Evolutionary conservation across 2,113 vertebrate genomes (phyloP).

Genomic region (Carassius gibelio): DNA sequence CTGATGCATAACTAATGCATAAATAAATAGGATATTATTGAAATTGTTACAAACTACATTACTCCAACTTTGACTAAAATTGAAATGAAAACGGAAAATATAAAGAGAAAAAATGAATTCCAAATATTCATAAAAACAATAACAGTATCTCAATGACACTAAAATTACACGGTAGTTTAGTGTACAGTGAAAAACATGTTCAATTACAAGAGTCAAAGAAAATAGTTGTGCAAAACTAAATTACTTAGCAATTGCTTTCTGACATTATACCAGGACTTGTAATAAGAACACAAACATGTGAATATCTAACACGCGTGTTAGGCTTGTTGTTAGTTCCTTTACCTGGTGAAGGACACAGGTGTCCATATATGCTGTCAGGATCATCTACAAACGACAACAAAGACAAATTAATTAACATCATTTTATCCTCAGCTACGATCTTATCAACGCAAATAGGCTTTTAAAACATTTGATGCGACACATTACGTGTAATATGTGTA

Average conservation of each 20-base stretch:
- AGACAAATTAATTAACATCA: background rate
- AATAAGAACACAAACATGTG: background rate
- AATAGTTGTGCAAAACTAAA: background rate
- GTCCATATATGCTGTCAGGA: slow-evolving; percentile 41
- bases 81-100: background rate
- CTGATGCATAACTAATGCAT: background rate
- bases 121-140: background rate
- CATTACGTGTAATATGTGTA: background rate
- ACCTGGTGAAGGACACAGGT: slow-evolving; percentile 54
- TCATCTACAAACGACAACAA: slow-evolving; percentile 36
- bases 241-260: background rate
- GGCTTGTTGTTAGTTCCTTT: background rate
- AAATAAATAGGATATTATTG: background rate
- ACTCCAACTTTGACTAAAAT: background rate
- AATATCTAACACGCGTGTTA: background rate
- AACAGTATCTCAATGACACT: no score
- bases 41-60: background rate
- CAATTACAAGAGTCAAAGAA: background rate
- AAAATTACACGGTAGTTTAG: background rate
- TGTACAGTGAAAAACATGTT: background rate
- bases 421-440: background rate
- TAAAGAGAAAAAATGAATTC: background rate
- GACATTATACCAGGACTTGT: background rate
- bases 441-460: background rate
- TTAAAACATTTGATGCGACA: background rate